Base-by-base conservation (phyloP, 2,888 invertebrate species). In the Chloroclysta siterata region DNA sequence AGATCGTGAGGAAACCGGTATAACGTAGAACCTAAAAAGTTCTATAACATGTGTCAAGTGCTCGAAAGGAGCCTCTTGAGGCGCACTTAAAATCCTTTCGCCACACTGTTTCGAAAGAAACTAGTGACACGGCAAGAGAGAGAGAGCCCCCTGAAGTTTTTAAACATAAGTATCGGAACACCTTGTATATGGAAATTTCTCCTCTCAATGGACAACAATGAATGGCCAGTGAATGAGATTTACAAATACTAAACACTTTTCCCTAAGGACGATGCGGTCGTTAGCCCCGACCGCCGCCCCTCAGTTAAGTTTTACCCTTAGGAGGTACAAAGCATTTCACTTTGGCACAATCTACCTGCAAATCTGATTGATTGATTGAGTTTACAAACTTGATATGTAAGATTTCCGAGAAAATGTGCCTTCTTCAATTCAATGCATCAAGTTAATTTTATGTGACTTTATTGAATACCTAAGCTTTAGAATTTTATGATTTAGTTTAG, bases 141-240 rank as follows among this genome's bases (percentile, higher is more conserved):
- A n/a, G n/a, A n/a, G n/a, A n/a, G n/a, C n/a, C n/a, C n/a, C n/a
- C n/a, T n/a, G n/a, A n/a, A n/a, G 36, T 36, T 5, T 36, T 8
- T 36, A 36, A 10, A n/a, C n/a, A n/a, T n/a, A n/a, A n/a, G n/a
- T n/a, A n/a, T n/a, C n/a, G n/a, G n/a, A n/a, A n/a, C n/a, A n/a
- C n/a, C n/a, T n/a, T n/a, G n/a, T n/a, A 3, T 22, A 22, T 22
- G 22, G 22, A 39, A 11, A 28, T 8, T 39, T 39, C 50, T 1
- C n/a, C 42, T 48, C 48, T 56, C 55, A 48, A 50, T 56, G 48
- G 41, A 48, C 39, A 48, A 41, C 53, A 53, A 53, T 52, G 51
- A 56, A 56, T 55, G 53, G 33, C 41, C 22, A 33, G n/a, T 55
- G 48, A 53, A 60, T 48, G 53, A 53, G 41, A 53, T 51, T 52